Conservation (phyloP, 2,113 vertebrate species). For the Pelecanus crispus region DNA sequence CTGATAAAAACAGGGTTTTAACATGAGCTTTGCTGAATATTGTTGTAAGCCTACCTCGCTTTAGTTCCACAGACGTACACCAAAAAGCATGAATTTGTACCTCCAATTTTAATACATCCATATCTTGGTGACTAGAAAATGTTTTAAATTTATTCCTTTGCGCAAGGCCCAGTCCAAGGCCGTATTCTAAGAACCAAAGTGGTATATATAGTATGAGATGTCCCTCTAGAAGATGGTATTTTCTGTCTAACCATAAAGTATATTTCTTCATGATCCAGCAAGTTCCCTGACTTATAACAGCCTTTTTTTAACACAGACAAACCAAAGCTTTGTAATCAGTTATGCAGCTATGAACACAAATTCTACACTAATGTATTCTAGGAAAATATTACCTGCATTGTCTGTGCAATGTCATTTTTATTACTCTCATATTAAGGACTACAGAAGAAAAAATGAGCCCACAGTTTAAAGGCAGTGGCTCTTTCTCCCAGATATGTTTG, state of each 20-base stretch:
- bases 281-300: neutral
- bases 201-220: neutral
- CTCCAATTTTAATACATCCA: conserved; percentile 24
- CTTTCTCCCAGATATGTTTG: neutral
- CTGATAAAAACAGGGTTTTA: conserved; percentile 14
- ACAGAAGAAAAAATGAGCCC: neutral
- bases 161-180: neutral
- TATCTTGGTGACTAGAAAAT: neutral
- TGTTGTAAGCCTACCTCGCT: conserved; percentile 23
- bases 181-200: neutral
- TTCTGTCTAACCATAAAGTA: neutral
- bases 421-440: neutral
- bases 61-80: neutral
- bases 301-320: neutral
- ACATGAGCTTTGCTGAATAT: neutral
- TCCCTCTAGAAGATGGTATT: neutral
- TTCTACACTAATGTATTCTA: neutral
- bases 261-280: neutral
- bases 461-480: neutral
- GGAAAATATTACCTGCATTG: neutral
- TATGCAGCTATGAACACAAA: neutral
- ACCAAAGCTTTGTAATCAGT: neutral
- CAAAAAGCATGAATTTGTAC: conserved; percentile 48
- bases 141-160: neutral
- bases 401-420: neutral